phyloP scores from a whole-genome alignment of 2,888 invertebrate genomes.

The Chorisops tibialis region DNA sequence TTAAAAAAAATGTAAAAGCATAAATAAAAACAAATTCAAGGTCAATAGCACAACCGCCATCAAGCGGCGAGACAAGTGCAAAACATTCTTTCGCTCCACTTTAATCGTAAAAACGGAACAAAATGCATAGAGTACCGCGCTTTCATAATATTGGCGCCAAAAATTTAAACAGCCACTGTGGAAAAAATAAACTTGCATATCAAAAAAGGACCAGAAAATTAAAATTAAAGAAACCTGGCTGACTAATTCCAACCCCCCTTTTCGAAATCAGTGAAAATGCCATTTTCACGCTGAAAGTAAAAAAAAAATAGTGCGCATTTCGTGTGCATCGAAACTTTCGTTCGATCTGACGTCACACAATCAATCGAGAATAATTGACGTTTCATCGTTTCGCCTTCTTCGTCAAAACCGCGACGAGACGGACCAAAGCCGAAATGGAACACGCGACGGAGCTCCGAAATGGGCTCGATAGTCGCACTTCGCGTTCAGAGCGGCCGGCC shows the following conservation, averaged over 20 bases:
- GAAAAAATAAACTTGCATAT: no score
- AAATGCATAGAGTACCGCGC: conserved; percentile 8
- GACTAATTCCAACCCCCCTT: no score
- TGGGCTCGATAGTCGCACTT: conserved; percentile 22
- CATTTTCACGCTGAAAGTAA: no score
- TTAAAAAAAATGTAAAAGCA: no score
- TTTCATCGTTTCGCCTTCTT: not conserved
- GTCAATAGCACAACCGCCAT: conserved; percentile 5
- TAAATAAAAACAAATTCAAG: conserved; percentile 3
- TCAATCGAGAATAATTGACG: not conserved
- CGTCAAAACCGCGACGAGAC: not conserved
- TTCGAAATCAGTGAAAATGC: not conserved
- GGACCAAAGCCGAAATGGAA: not conserved
- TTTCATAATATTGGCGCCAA: conserved; percentile 13
- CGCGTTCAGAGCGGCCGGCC: conserved; percentile 27
- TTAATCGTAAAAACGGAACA: conserved; percentile 14
- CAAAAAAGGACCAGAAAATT: not conserved
- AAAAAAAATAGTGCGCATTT: conserved; percentile 5
- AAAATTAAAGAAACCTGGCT: no score
- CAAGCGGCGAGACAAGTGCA: conserved; percentile 7
- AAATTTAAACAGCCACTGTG: not conserved
- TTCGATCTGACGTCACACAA: conserved; percentile 11
- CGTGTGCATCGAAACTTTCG: not conserved
- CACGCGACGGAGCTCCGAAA: not conserved
- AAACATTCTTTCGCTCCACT: conserved; percentile 3